Evolutionary conservation across 2,797 vertebrate species (phyloP), one percentile per base, ranked within the genome.

Genomic region (Petrocephalus schoutedeni): DNA sequence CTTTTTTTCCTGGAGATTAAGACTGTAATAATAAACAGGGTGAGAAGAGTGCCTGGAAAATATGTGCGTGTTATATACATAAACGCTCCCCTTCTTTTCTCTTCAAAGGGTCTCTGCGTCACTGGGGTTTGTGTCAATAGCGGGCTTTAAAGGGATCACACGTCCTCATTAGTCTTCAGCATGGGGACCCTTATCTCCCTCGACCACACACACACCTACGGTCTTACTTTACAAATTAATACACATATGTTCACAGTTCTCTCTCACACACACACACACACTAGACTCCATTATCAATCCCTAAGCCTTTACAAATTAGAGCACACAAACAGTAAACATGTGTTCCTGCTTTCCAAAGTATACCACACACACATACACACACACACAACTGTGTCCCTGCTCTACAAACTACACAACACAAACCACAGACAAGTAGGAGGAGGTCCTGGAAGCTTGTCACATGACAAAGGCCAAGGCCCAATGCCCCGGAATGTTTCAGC

Each of bases 61-160:
- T 21, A 87, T 87, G 84, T 58, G 54, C 10, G 54, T 64, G 19
- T 28, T 82, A 45, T 83, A 56, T 86, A 23, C 58, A 88, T n/a
- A 71, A 67, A 88, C 6, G 41, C 28, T 87, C 49, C 51, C 57
- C 85, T 88, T 77, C 54, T 89, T 87, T 86, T 36, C 58, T 84
- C 88, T 90, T 86, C 88, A 90, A 89, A 90, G 91, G 82, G 45
- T 64, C 87, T 87, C 86, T 89, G 88, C 88, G 77, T 91, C 91
- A 91, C 82, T 23, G 53, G 53, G 21, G n/a, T 82, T 28, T 61
- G 86, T 87, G 54, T 89, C 89, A 90, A 86, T 58, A 88, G 85
- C 77, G 87, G 89, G 89, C 82, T 90, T 92, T 90, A 88, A 90
- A 90, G 89, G 91, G 89, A 91, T 91, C 89, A 88, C 88, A 87